Evolutionary conservation across 2,888 invertebrate genomes (phyloP), one percentile per base, ranked within the genome.

Genomic region (Lacanobia wlatinum): DNA sequence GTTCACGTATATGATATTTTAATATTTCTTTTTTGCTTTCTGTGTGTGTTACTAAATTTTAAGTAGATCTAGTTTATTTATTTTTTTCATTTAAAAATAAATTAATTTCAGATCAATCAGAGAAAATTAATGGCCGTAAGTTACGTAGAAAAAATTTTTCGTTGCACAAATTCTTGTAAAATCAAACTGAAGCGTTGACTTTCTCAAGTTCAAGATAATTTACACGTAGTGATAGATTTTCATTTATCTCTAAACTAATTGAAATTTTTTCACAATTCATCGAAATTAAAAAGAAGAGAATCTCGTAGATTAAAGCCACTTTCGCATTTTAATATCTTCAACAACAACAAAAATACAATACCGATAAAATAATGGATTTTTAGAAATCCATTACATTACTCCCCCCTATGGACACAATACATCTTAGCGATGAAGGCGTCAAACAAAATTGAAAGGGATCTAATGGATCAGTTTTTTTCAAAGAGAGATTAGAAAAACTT

Each of bases 381-480:
- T 34, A 63, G 64, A 73, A 68, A 71, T 80, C 80, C 86, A 84
- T 85, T 78, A 82, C 83, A 79, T 86, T 87, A 83, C 82, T 78
- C 69, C 79, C 87, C 88, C 80, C 70, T 77, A 61, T 64, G 68
- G 84, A 72, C 78, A 85, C 84, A 87, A 87, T 85, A 83, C 80
- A 81, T 84, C 61, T 86, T 76, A 82, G 83, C 68, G 74, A 85
- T 84, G 84, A 84, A 87, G 82, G 83, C 85, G 84, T 86, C 83
- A 86, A 84, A 82, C 71, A 65, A 72, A 89, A 90, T 90, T 90
- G 87, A 85, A 89, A 88, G 88, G 86, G 84, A 83, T 76, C 86
- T 90, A 90, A 90, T 90, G 89, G 90, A 90, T 89, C 84, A 87
- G 80, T 83, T 87, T 90, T 87, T 81, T 86, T 80, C 78, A 75